Conservation (phyloP, 2,797 vertebrate species). For the Coendou prehensilis region DNA sequence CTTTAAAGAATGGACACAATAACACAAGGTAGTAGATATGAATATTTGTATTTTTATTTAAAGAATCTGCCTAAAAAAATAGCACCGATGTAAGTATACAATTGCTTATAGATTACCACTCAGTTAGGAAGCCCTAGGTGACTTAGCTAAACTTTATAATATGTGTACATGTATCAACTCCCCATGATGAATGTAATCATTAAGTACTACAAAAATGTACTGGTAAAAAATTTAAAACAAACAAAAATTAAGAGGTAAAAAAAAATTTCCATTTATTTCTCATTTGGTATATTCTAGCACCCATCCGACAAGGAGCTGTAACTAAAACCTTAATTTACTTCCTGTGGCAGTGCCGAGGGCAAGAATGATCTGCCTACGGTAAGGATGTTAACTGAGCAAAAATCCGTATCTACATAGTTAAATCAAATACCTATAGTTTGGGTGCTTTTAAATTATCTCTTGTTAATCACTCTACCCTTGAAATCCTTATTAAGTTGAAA, state of each 20-base stretch:
- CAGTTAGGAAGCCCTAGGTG: neutral
- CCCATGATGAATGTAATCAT: neutral
- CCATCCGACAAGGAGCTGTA: neutral
- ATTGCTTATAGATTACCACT: neutral
- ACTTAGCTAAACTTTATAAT: neutral
- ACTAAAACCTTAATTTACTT: neutral
- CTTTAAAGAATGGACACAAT: neutral
- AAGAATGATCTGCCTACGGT: neutral
- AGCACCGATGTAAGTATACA: neutral
- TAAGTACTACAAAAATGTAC: neutral
- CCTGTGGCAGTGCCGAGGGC: neutral
- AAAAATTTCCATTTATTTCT: neutral
- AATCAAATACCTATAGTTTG: neutral
- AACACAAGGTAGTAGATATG: neutral
- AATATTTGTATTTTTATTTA: neutral
- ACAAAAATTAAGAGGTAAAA: neutral
- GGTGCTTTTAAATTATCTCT: neutral
- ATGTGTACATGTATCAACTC: neutral
- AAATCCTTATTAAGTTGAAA: constrained; percentile 16
- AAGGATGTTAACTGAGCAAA: neutral
- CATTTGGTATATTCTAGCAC: neutral
- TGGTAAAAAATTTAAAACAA: neutral
- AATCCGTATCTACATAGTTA: neutral
- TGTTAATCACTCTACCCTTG: neutral
- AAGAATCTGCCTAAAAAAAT: neutral